These are phyloP conservation scores for Syngnathoides biaculeatus DNA, from an alignment of 2,113 vertebrate species.

Conservation along the genomic window DNA sequence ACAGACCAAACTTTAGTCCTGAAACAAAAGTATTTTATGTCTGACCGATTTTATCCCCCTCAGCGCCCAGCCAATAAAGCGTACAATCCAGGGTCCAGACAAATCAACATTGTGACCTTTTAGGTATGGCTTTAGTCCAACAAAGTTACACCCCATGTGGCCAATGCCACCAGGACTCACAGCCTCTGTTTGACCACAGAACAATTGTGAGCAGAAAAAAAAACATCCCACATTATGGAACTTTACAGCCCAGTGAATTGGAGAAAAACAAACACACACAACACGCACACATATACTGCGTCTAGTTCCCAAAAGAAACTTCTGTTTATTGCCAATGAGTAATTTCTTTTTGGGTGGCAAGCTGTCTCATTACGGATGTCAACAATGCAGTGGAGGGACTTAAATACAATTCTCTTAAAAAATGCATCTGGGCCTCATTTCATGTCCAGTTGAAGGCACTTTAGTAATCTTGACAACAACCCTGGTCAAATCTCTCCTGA, in stretches of 20 bases:
- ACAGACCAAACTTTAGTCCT: constrained; percentile 1
- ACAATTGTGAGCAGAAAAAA: constrained; percentile 13
- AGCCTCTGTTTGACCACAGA: constrained; percentile 18
- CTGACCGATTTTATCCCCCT: constrained; percentile 8
- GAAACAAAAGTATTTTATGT: constrained; percentile 10
- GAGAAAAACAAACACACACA: constrained; percentile 14
- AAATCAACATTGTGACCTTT: constrained; percentile 40
- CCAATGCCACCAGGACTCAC: constrained; percentile 24
- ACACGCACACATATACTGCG: not conserved
- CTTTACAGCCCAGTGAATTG: constrained; percentile 9
- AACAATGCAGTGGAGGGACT: constrained; percentile 53
- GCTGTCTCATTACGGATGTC: constrained; percentile 46
- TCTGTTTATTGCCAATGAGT: not conserved
- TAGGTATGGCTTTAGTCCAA: constrained; percentile 42
- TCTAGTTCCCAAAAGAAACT: not conserved
- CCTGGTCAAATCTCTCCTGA: not conserved
- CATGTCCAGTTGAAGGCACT: constrained; percentile 19
- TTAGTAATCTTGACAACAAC: constrained; percentile 18
- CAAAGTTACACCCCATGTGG: constrained; percentile 32
- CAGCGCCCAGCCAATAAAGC: constrained; percentile 9
- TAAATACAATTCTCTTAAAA: constrained; percentile 52
- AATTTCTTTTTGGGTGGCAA: constrained; percentile 37
- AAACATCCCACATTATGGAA: constrained; percentile 2
- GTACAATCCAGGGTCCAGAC: constrained; percentile 43
- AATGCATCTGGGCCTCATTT: constrained; percentile 30